Evolutionary conservation across 2,113 vertebrate species (phyloP).

Genomic region (Prochilodus magdalenae): DNA sequence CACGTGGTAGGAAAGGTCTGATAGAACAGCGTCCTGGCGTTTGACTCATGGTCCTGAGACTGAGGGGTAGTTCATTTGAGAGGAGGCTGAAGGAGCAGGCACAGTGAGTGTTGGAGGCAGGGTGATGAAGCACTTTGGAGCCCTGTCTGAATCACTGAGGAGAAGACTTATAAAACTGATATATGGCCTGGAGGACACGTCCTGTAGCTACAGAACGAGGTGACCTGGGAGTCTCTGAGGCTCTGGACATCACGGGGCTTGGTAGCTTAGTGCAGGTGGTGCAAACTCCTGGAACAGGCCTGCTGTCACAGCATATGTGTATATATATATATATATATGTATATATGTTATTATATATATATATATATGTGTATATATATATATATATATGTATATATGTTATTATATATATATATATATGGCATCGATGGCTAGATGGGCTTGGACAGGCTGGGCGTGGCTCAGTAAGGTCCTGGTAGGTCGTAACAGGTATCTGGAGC

Average conservation of each 20-base stretch:
- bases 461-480: too few relatives aligned
- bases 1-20: not conserved
- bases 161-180: slow-evolving; percentile 48
- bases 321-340: too few relatives aligned
- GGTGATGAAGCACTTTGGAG: slow-evolving; percentile 11
- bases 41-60: not conserved
- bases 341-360: too few relatives aligned
- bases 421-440: too few relatives aligned
- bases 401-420: too few relatives aligned
- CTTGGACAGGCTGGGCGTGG: too few relatives aligned
- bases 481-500: too few relatives aligned
- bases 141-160: slow-evolving; percentile 7
- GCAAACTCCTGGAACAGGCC: not conserved
- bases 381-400: too few relatives aligned
- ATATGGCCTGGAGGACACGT: slow-evolving; percentile 22
- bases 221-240: not conserved
- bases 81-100: not conserved
- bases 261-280: not conserved
- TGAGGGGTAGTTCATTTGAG: not conserved
- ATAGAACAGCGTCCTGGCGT: not conserved
- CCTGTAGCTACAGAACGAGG: slow-evolving; percentile 1
- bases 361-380: too few relatives aligned
- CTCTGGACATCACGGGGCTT: not conserved
- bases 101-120: not conserved
- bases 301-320: too few relatives aligned